Conservation (phyloP, 2,113 vertebrate species). For the Steatornis caripensis region DNA sequence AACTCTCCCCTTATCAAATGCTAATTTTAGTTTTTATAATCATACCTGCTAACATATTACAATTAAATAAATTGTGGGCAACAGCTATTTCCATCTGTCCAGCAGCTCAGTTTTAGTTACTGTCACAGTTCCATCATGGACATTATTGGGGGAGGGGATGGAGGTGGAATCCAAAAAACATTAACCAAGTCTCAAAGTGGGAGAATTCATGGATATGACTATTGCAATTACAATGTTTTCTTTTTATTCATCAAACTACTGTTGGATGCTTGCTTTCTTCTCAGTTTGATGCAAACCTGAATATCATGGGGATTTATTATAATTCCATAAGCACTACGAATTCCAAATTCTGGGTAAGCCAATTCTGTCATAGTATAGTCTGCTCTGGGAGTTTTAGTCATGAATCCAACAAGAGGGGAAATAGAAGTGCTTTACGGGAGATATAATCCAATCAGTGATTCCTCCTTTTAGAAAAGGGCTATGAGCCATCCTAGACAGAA, state of each 20-base stretch:
- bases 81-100: not conserved
- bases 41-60: not conserved
- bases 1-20: not conserved
- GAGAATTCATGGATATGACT: not conserved
- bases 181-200: not conserved
- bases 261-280: not conserved
- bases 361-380: not conserved
- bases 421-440: not conserved
- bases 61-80: not conserved
- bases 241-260: not conserved
- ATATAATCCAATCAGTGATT: not conserved
- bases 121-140: not conserved
- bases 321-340: not conserved
- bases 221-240: not conserved
- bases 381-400: not conserved
- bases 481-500: not conserved
- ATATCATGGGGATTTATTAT: not conserved
- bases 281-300: not conserved
- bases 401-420: not conserved
- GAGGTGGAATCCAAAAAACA: fast-evolving
- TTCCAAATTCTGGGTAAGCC: not conserved
- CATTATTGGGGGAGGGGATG: fast-evolving
- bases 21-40: not conserved
- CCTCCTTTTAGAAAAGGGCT: not conserved
- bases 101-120: not conserved